A percentile compares a stretch with the other conserved stretches of the same genome.
Conservation (phyloP, 2,113 vertebrate species). For the Desmodus rotundus region DNA sequence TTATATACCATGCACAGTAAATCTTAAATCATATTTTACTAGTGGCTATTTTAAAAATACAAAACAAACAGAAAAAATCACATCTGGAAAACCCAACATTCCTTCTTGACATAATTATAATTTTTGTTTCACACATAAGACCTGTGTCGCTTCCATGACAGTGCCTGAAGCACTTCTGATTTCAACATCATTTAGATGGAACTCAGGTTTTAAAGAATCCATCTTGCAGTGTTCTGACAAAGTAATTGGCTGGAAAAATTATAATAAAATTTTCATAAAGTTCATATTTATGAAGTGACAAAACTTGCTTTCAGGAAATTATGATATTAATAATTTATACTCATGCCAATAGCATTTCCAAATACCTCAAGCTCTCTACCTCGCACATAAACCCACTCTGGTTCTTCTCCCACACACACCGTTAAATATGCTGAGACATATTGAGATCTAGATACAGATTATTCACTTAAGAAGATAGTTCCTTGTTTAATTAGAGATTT, state of each 20-base stretch:
- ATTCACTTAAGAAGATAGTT: constrained; percentile 71
- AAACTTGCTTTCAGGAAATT: constrained; percentile 69
- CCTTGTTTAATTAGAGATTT: constrained; percentile 79
- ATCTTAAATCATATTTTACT: neutral
- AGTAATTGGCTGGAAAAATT: constrained; percentile 74
- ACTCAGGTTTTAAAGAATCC: constrained; percentile 40
- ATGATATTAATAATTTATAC: constrained; percentile 60
- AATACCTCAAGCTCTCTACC: constrained; percentile 45
- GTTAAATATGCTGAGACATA: constrained; percentile 57
- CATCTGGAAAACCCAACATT: neutral
- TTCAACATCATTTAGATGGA: neutral
- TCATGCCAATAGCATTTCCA: constrained; percentile 58
- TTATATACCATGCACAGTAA: neutral
- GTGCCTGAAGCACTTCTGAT: neutral
- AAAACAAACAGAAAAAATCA: neutral
- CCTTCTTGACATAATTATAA: neutral
- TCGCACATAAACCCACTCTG: constrained; percentile 37
- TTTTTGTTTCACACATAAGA: neutral
- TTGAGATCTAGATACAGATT: constrained; percentile 62
- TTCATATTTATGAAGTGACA: constrained; percentile 73
- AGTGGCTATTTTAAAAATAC: neutral
- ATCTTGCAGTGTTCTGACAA: constrained; percentile 59
- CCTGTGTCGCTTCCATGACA: neutral
- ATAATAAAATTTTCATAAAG: constrained; percentile 77
- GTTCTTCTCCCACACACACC: constrained; percentile 1